Conservation (phyloP, 1,140 invertebrate genomes). For the Nymphalis io region DNA sequence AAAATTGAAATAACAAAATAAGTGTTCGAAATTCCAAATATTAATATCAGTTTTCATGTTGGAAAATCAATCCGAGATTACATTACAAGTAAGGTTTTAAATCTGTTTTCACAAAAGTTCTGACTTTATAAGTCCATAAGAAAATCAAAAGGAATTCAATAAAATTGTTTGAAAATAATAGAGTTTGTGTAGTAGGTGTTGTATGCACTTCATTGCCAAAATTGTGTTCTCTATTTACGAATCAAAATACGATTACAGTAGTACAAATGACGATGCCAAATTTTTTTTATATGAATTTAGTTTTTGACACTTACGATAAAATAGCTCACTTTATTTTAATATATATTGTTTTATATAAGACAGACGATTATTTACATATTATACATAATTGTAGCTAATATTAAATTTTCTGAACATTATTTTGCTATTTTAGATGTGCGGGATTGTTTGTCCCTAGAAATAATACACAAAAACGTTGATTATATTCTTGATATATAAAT, state of each 20-base stretch:
- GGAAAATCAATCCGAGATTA: too few relatives aligned
- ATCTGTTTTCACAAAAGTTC: too few relatives aligned
- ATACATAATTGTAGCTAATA: constrained; percentile 1
- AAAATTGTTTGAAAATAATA: background rate
- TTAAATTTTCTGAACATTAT: background rate
- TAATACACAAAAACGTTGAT: background rate
- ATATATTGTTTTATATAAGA: constrained; percentile 4
- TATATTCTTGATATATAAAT: background rate
- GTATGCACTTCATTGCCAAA: constrained; percentile 39
- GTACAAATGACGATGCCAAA: constrained; percentile 73
- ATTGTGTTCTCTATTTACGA: constrained; percentile 48
- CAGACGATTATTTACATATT: constrained; percentile 11
- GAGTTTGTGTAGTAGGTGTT: background rate
- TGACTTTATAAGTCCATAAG: too few relatives aligned
- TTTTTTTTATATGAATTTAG: constrained; percentile 33
- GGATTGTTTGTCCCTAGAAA: background rate
- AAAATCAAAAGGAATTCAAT: background rate
- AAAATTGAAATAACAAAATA: too few relatives aligned
- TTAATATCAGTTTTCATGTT: too few relatives aligned
- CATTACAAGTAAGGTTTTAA: too few relatives aligned
- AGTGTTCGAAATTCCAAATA: too few relatives aligned
- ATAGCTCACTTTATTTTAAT: constrained; percentile 3
- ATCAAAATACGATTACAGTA: constrained; percentile 38
- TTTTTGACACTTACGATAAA: constrained; percentile 10
- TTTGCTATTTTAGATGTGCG: background rate